phyloP scores from a whole-genome alignment of 2,113 vertebrate genomes.

The Sinocyclocheilus anophthalmus region DNA sequence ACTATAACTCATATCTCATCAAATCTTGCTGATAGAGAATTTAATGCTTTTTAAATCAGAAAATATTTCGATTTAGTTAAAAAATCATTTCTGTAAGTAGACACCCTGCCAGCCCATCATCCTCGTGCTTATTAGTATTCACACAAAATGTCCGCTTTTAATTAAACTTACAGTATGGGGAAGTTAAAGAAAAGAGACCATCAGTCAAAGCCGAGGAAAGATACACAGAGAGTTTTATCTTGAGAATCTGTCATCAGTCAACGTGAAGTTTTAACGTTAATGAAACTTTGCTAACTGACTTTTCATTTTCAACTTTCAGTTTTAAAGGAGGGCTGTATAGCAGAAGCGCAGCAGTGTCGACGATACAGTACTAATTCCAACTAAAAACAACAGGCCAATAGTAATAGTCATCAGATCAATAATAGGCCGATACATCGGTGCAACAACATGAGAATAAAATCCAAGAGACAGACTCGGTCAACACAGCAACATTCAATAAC shows the following conservation, averaged over 20 bases:
- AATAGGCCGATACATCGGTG: neutral
- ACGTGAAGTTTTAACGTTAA: neutral
- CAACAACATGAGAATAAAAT: neutral
- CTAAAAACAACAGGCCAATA: neutral
- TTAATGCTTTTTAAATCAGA: neutral
- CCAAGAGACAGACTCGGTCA: neutral
- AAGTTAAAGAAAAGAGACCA: neutral
- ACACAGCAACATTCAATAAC: neutral
- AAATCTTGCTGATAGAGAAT: neutral
- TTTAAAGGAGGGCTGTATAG: no score
- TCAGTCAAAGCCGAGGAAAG: conserved; percentile 27
- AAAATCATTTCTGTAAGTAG: neutral
- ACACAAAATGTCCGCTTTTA: conserved; percentile 40
- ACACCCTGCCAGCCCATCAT: neutral
- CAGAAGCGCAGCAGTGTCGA: neutral
- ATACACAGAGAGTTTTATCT: neutral
- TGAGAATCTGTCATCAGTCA: neutral
- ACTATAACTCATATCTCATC: neutral
- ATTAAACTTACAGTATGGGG: conserved; percentile 27
- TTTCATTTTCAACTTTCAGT: neutral
- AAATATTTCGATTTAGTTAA: conserved; percentile 2
- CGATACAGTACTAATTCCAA: neutral
- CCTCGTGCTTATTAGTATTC: conserved; percentile 9
- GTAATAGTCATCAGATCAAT: neutral
- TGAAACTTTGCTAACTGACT: neutral